Base-by-base conservation (phyloP, 1,140 invertebrate genomes). In the Apis laboriosa region DNA sequence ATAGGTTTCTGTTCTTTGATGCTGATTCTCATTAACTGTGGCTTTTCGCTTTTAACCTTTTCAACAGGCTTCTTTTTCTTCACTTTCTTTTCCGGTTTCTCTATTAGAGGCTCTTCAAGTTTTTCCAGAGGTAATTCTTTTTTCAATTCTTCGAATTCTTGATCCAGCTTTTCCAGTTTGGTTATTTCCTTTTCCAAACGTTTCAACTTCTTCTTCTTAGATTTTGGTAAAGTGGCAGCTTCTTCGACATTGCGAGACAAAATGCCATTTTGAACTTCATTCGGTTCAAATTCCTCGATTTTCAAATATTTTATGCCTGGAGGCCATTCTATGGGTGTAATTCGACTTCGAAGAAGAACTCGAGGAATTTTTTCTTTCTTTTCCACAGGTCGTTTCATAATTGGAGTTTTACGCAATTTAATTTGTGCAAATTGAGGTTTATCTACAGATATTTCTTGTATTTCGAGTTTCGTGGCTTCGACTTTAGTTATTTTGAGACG, bases 221-320 rank as follows among this genome's bases (percentile, higher is more conserved):
- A 95, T 91, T 95, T 96, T 8, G 94, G 84, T 17, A 96, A 85
- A 91, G 95, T 95, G 49, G 95, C 88, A 0, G 96, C 96, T 92
- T 97, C 96, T 90, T 95, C 95, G 0, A 96, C 93, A 92, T 96
- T 97, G 92, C 96, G 94, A 0, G 96, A 96, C 28, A 97, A 82
- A 76, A 96, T 94, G 34, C 96, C 96, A 90, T 95, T 95, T 91
- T 96, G 94, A 9, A 94, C 93, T 85, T 93, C 92, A 85, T 95
- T 94, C 86, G 95, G 95, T 86, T 95, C 94, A 7, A 96, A 77
- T 73, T 90, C 89, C 28, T 93, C 94, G 17, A 96, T 92, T 15
- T 90, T 77, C 4, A 95, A 94, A 79, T 92, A 93, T 61, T 94
- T 88, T 78, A 95, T 89, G 80, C 91, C 78, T 73, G 96, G 94